Evolutionary conservation across 1,140 invertebrate species (phyloP).

Genomic region (Zaprionus davidi): DNA sequence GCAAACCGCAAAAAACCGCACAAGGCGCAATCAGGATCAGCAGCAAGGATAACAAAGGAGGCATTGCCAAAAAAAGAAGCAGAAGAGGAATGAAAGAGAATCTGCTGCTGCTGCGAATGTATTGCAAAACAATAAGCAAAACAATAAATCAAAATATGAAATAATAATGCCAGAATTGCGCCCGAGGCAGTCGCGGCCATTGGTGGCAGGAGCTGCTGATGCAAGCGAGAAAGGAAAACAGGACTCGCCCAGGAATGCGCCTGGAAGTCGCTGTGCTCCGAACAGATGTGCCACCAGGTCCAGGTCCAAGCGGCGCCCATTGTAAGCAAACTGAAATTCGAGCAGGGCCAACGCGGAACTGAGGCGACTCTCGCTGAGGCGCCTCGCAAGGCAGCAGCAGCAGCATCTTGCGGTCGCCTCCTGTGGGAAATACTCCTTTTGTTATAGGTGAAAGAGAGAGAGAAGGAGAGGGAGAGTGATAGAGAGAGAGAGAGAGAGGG

Average conservation of each 20-base stretch:
- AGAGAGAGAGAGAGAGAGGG: background rate
- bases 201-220: too few relatives aligned
- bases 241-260: conserved; percentile 29
- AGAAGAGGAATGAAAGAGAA: conserved; percentile 12
- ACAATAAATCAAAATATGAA: conserved; percentile 82
- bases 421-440: conserved; percentile 50
- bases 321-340: conserved; percentile 62
- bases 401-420: conserved; percentile 65
- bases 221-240: conserved; percentile 7
- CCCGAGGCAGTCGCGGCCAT: conserved; percentile 15
- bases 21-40: conserved; percentile 24
- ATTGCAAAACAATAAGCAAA: conserved; percentile 77
- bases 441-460: background rate
- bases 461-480: background rate
- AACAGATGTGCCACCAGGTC: conserved; percentile 64
- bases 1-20: conserved; percentile 22
- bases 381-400: conserved; percentile 33
- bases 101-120: conserved; percentile 47
- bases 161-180: conserved; percentile 63
- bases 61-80: conserved; percentile 41
- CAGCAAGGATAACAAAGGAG: conserved; percentile 32
- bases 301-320: conserved; percentile 62
- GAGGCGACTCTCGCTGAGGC: background rate
- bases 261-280: conserved; percentile 6
- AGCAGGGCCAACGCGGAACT: conserved; percentile 29